Conservation (phyloP, 2,888 invertebrate species). For the Carcina quercana region DNA sequence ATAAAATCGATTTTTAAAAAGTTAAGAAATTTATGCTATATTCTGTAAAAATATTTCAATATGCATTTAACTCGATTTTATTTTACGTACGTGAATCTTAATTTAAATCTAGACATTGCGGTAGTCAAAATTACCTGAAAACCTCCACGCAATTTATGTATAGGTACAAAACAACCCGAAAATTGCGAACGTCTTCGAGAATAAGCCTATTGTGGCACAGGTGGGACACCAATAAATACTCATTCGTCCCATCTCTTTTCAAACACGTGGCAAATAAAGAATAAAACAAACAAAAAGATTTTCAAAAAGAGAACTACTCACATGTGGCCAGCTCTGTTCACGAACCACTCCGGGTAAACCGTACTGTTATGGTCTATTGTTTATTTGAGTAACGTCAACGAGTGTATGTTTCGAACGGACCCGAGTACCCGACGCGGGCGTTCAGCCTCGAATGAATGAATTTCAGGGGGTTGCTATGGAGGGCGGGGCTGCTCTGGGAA, state of each 20-base stretch:
- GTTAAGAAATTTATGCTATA: too few relatives aligned
- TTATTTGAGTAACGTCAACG: constrained; percentile 42
- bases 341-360: constrained; percentile 5
- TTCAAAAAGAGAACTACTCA: background rate
- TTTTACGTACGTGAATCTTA: too few relatives aligned
- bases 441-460: constrained; percentile 57
- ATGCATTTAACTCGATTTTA: too few relatives aligned
- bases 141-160: too few relatives aligned
- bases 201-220: too few relatives aligned
- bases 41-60: too few relatives aligned
- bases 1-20: too few relatives aligned
- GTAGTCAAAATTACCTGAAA: too few relatives aligned
- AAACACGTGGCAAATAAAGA: constrained; percentile 7
- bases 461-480: constrained; percentile 43
- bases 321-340: background rate
- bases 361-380: constrained; percentile 26
- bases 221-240: constrained; percentile 8
- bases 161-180: too few relatives aligned
- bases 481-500: constrained; percentile 51
- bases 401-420: constrained; percentile 13
- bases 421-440: constrained; percentile 33
- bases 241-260: constrained; percentile 1
- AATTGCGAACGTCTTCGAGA: too few relatives aligned
- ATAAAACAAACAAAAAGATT: constrained; percentile 1
- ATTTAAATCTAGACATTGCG: too few relatives aligned